A percentile compares a stretch with the other conserved stretches of the same genome.
Evolutionary conservation across 2,797 vertebrate genomes (phyloP).

Genomic region (Phalloptychus januarius): DNA sequence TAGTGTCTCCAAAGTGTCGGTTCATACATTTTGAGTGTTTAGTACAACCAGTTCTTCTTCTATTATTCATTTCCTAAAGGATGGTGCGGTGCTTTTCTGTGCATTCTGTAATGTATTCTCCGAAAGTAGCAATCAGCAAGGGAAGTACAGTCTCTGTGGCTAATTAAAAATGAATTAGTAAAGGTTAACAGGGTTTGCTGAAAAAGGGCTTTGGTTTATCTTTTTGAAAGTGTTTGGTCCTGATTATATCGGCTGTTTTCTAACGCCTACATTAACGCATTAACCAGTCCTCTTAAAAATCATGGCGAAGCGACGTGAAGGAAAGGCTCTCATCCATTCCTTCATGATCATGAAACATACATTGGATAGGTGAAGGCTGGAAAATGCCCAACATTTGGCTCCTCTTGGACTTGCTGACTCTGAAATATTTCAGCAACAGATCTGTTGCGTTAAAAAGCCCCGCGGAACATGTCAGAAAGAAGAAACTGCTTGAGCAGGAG

Average conservation of each 20-base stretch:
- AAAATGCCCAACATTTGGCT: constrained; percentile 40
- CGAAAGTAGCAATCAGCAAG: not conserved
- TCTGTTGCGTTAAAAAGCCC: constrained; percentile 48
- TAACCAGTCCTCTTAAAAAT: constrained; percentile 25
- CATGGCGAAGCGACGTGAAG: constrained; percentile 48
- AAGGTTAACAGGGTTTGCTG: not conserved
- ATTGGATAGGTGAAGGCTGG: constrained; percentile 57
- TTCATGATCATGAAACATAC: constrained; percentile 72
- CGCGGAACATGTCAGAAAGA: constrained; percentile 42
- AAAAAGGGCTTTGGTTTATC: constrained; percentile 2
- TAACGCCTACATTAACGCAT: constrained; percentile 22
- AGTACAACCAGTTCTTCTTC: not conserved
- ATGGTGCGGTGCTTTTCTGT: not conserved
- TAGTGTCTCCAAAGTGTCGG: not conserved
- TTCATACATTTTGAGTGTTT: not conserved
- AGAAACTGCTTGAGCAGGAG: constrained; percentile 21
- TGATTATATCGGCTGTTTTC: constrained; percentile 16
- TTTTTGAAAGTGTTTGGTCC: constrained; percentile 7
- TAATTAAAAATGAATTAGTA: constrained; percentile 11
- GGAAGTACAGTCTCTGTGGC: not conserved
- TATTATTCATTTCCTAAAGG: constrained; percentile 10
- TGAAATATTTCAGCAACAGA: constrained; percentile 66
- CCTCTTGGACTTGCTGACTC: constrained; percentile 52
- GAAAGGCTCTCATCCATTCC: constrained; percentile 50
- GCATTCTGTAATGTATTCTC: constrained; percentile 2